Percentiles rank a stretch among this genome's conserved stretches.
These are phyloP conservation scores for Rhagonycha lutea DNA, from an alignment of 2,888 invertebrate genomes.

Conservation along the genomic window DNA sequence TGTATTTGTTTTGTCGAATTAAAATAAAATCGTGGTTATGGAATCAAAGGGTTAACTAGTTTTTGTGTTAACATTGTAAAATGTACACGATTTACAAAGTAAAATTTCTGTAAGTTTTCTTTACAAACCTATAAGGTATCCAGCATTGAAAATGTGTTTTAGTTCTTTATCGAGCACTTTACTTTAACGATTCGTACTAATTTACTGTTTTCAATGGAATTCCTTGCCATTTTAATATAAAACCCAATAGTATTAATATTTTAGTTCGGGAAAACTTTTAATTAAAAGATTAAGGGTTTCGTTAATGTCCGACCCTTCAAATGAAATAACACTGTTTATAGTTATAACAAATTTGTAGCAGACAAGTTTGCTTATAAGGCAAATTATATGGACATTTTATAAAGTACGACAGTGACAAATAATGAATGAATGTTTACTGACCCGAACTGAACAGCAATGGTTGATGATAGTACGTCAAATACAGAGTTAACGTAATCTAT, in stretches of 20 bases:
- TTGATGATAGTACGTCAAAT: background rate
- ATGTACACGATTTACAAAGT: background rate
- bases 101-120: background rate
- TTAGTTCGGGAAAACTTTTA: background rate
- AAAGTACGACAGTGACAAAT: conserved; percentile 1
- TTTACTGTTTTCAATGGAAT: background rate
- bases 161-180: background rate
- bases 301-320: background rate
- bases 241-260: background rate
- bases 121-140: background rate
- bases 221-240: background rate
- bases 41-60: too few relatives aligned
- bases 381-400: conserved; percentile 1
- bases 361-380: background rate
- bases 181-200: background rate
- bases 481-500: background rate
- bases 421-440: background rate
- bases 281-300: background rate
- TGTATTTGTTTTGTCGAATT: too few relatives aligned
- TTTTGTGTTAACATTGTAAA: background rate
- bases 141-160: background rate
- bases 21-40: too few relatives aligned
- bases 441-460: background rate
- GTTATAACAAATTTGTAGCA: background rate
- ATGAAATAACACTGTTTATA: background rate